Evolutionary conservation across 2,797 vertebrate genomes (phyloP).

Genomic region (Sebastes diploproa): DNA sequence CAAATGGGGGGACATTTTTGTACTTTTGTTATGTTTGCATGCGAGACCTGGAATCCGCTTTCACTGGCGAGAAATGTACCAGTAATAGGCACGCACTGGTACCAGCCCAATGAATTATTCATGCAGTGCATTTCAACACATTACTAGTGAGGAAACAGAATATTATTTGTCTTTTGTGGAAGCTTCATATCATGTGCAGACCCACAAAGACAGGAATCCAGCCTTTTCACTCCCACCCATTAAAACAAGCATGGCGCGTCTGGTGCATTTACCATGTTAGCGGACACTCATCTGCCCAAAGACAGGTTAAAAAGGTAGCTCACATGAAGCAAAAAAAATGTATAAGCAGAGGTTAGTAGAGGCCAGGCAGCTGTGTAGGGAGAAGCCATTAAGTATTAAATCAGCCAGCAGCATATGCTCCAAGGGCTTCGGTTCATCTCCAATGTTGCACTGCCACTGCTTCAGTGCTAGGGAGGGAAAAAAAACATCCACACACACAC

Average conservation of each 20-base stretch:
- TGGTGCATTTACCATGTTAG: conserved; percentile 49
- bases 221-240: conserved; percentile 38
- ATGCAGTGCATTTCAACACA: conserved; percentile 59
- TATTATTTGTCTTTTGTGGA: conserved; percentile 24
- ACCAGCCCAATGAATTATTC: conserved; percentile 63
- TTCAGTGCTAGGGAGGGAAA: conserved; percentile 19
- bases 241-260: conserved; percentile 59
- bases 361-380: conserved; percentile 1
- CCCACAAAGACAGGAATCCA: conserved; percentile 25
- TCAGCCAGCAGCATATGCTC: conserved; percentile 24
- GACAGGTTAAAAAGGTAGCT: conserved; percentile 12
- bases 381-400: conserved; percentile 16
- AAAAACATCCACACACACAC: conserved; percentile 7
- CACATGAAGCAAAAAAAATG: neutral
- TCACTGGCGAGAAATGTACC: conserved; percentile 31
- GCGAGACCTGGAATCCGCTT: conserved; percentile 21
- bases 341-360: conserved; percentile 17
- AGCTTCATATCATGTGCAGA: conserved; percentile 27
- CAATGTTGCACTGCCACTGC: conserved; percentile 47
- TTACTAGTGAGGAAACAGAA: conserved; percentile 24
- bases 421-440: conserved; percentile 35
- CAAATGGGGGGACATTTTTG: neutral
- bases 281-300: conserved; percentile 30
- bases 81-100: conserved; percentile 25
- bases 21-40: conserved; percentile 15